Evolutionary conservation across 2,888 invertebrate species (phyloP), one percentile per base, ranked within the genome.

Genomic region (Nymphalis polychloros): DNA sequence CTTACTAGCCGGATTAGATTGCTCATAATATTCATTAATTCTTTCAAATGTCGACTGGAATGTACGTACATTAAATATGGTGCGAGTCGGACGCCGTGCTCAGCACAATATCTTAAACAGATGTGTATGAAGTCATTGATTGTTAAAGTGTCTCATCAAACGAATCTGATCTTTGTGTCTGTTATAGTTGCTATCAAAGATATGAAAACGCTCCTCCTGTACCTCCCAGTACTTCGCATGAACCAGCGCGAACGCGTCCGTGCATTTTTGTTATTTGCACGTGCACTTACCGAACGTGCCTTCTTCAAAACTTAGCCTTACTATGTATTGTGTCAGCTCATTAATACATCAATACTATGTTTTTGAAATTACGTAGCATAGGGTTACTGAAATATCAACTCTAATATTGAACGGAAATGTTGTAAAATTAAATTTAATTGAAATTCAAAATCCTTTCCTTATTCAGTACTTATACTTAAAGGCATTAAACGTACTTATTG

Each of bases 61-160:
- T 53, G 53, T 17, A 10, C 16, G 5, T 23, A 6, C 16, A 23
- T 16, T 52, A 23, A 16, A 16, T 17, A 1, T 27, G 53, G 8
- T 50, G 6, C 27, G 13, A 41, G 19, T 8, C 49, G 1, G 17
- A 17, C n/a, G n/a, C 8, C 49, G 8, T 19, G 27, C 19, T 3
- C 8, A n/a, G 6, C 35, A 35, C 16, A 35, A 64, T 59, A 46
- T 50, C 50, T 52, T 65, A 65, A 65, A 53, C 65, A 60, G 52
- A 60, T 48, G 31, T 46, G 60, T 8, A 60, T 65, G 65, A 60
- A 27, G 52, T 60, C 65, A 65, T 48, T 52, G 19, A 10, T 1
- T 31, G 19, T 41, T 19, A 20, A 52, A 16, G 27, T 16, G 8
- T 8, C 23, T 48, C 60, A 13, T 2, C 41, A 13, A 41, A 13